A percentile compares a stretch with the other conserved stretches of the same genome.
Evolutionary conservation across 2,888 invertebrate species (phyloP).

Genomic region (Pristionchus japonicus): DNA sequence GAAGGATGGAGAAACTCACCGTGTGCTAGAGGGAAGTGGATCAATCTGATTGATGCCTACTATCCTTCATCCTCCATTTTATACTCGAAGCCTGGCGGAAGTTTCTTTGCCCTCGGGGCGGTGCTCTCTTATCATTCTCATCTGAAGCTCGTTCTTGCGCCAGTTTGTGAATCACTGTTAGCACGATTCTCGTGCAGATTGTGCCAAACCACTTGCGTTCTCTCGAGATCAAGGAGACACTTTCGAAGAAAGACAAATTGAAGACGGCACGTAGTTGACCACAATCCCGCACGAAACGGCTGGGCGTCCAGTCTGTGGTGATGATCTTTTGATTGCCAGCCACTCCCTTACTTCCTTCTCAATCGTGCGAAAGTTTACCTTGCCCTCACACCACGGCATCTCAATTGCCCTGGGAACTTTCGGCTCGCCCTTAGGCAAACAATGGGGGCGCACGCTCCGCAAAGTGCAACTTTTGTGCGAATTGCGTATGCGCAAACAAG

Average conservation of each 20-base stretch:
- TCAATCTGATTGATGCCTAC: not conserved
- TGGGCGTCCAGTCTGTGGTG: not conserved
- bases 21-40: not conserved
- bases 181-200: not conserved
- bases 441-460: not conserved
- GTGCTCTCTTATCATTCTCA: not conserved
- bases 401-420: not conserved
- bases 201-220: not conserved
- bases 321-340: not conserved
- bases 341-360: not conserved
- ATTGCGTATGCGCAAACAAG: not conserved
- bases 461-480: not conserved
- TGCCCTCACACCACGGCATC: not conserved
- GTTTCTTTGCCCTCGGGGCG: not conserved
- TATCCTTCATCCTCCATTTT: not conserved
- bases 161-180: not conserved
- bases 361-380: not conserved
- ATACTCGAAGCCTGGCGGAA: not conserved
- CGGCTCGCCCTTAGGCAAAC: not conserved
- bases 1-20: not conserved
- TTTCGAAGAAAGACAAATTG: not conserved
- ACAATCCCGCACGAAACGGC: not conserved
- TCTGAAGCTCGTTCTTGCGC: not conserved
- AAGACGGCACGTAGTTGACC: not conserved
- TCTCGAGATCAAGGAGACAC: not conserved